Conservation (phyloP, 2,113 vertebrate genomes). For the Cebus imitator region DNA sequence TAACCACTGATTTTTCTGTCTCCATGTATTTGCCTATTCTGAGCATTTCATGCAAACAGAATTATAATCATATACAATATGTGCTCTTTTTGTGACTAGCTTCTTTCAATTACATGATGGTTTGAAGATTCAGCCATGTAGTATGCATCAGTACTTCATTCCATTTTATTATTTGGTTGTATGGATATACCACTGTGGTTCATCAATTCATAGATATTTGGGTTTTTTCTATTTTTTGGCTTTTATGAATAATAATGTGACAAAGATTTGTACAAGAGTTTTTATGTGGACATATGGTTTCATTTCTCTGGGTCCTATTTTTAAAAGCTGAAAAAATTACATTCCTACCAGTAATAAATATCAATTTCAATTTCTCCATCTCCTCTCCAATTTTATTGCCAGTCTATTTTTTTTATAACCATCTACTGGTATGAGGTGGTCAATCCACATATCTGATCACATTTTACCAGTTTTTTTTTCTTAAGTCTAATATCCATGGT, state of each 20-base stretch:
- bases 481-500: not conserved
- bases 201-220: not conserved
- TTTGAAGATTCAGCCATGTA: not conserved
- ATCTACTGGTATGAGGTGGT: not conserved
- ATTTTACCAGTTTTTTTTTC: not conserved
- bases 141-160: not conserved
- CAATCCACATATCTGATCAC: not conserved
- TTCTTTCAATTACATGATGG: not conserved
- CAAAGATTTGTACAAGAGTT: not conserved
- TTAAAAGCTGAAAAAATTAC: not conserved
- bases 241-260: not conserved
- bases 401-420: not conserved
- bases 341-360: not conserved
- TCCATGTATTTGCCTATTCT: not conserved
- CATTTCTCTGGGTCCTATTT: not conserved
- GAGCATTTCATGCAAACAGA: not conserved
- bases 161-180: not conserved
- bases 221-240: not conserved
- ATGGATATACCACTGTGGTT: not conserved
- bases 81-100: not conserved
- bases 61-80: not conserved
- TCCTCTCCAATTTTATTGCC: not conserved
- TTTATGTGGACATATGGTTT: not conserved
- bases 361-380: not conserved
- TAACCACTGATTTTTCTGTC: not conserved